Evolutionary conservation across 2,113 vertebrate genomes (phyloP).

Genomic region (Aspiorhynchus laticeps): DNA sequence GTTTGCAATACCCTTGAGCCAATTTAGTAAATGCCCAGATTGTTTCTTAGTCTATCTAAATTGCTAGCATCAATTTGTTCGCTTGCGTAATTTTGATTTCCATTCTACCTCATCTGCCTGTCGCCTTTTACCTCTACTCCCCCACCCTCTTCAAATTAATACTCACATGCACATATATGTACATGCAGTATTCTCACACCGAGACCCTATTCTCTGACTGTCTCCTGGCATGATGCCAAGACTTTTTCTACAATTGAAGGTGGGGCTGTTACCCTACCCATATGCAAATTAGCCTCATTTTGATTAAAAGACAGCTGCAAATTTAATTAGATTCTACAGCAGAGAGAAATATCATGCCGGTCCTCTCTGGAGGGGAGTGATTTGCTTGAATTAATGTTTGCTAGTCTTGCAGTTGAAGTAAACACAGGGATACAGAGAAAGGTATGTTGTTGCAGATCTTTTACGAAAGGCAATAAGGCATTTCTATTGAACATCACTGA

Average conservation of each 20-base stretch:
- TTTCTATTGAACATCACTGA: neutral
- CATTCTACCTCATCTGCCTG: constrained; percentile 62
- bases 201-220: constrained; percentile 38
- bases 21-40: constrained; percentile 44
- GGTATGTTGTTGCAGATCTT: neutral
- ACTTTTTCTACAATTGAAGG: constrained; percentile 48
- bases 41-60: constrained; percentile 67
- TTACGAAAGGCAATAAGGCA: neutral
- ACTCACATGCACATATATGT: constrained; percentile 29
- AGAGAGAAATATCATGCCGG: constrained; percentile 44
- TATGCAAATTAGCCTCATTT: constrained; percentile 72
- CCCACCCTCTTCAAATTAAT: constrained; percentile 8
- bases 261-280: constrained; percentile 46
- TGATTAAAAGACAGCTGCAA: constrained; percentile 75
- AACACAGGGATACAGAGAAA: constrained; percentile 47
- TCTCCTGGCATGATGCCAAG: constrained; percentile 63
- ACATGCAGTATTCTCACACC: constrained; percentile 32
- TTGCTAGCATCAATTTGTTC: constrained; percentile 65
- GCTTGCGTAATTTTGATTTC: constrained; percentile 66
- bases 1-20: constrained; percentile 61
- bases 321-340: constrained; percentile 67
- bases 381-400: constrained; percentile 63
- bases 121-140: constrained; percentile 53
- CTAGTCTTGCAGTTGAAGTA: constrained; percentile 28
- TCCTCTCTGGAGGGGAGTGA: constrained; percentile 67